Conservation (phyloP, 1,140 invertebrate genomes). For the Platyura marginata region DNA sequence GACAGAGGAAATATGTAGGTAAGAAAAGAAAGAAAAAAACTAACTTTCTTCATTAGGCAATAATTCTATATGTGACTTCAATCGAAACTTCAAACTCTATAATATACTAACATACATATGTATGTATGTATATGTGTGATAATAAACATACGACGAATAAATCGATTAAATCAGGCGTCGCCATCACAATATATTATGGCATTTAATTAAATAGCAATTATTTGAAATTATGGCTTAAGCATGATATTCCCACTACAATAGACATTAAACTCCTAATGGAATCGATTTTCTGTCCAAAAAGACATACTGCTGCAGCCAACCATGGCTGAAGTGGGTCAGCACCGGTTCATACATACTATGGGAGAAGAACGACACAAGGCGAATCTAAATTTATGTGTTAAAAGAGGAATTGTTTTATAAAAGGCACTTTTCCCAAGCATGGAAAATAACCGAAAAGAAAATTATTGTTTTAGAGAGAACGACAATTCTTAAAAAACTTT, state of each 20-base stretch:
- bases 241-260: neutral
- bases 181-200: neutral
- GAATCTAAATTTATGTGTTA: neutral
- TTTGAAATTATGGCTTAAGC: neutral
- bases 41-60: no score
- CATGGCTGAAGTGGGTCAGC: neutral
- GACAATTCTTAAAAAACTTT: neutral
- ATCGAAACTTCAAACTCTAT: no score
- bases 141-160: no score
- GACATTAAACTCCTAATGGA: neutral
- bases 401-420: neutral
- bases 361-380: neutral
- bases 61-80: no score
- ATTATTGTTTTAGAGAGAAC: neutral
- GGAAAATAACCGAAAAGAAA: slow-evolving; percentile 7
- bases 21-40: no score
- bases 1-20: no score
- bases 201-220: neutral
- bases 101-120: no score
- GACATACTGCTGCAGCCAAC: neutral
- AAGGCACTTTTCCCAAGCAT: slow-evolving; percentile 4
- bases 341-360: neutral
- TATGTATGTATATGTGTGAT: no score
- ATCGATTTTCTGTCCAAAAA: neutral
- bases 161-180: no score